Conservation (phyloP, 2,113 vertebrate species). For the Anguilla japonica region DNA sequence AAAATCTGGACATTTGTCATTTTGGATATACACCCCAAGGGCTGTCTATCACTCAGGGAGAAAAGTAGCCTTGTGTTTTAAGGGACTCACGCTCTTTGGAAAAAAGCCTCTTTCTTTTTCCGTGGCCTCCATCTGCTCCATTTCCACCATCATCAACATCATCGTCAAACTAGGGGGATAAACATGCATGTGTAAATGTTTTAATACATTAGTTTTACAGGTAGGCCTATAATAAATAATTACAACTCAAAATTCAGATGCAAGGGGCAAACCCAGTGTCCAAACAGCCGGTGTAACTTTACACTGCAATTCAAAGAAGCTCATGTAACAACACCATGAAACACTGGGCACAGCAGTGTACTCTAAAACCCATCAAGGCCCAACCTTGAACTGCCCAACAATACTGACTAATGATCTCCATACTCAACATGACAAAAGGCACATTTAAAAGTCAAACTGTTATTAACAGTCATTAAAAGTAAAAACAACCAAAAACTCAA, state of each 20-base stretch:
- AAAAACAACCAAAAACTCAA: too few relatives aligned
- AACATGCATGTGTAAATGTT: not conserved
- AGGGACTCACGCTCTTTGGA: slow-evolving; percentile 23
- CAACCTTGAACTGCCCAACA: not conserved
- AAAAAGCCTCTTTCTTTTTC: slow-evolving; percentile 33
- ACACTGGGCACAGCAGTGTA: not conserved
- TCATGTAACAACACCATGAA: not conserved
- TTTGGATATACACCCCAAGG: too few relatives aligned
- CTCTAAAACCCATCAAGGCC: not conserved
- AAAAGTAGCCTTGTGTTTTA: not conserved
- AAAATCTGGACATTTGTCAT: too few relatives aligned
- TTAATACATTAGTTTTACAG: not conserved
- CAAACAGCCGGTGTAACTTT: not conserved
- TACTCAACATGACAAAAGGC: too few relatives aligned
- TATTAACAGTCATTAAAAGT: too few relatives aligned
- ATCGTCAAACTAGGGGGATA: slow-evolving; percentile 22
- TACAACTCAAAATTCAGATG: not conserved
- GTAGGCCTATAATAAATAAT: not conserved
- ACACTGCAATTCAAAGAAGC: not conserved
- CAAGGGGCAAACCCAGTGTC: not conserved
- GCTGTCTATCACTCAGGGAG: not conserved
- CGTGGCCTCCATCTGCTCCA: slow-evolving; percentile 24
- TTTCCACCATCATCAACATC: slow-evolving; percentile 27
- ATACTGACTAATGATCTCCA: too few relatives aligned
- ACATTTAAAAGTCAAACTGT: too few relatives aligned